Base-by-base conservation (phyloP, 2,113 vertebrate genomes). In the Podarcis muralis region DNA sequence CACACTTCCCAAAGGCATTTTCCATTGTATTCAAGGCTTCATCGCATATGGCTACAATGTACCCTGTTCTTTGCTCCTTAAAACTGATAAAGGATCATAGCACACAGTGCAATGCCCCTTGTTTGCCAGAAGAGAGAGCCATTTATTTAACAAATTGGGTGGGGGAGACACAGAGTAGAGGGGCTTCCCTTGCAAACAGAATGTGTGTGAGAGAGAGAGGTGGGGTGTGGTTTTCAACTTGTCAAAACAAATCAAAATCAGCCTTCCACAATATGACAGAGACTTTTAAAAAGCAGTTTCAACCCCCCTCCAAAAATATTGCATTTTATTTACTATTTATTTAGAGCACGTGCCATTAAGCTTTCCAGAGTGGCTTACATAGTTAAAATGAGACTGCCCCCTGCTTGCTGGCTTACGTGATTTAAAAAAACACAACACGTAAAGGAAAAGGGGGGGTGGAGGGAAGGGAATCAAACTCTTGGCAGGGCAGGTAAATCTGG, bases 71-170 rank as follows among this genome's bases (percentile, higher is more conserved):
- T 81, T 72, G 37, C 15, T 40, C 57, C 35, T 43, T 66, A 78
- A 86, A 86, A 66, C 6, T 30, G 66, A 35, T 22, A 16, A 80
- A 66, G 30, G 43, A n/a, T 15, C 40, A 62, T 15, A n/a, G 32
- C 37, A 0, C 25, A 0, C 27, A 27, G 27, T 93, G 93, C 92
- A 95, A 1, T 84, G 27, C 16, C 75, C 30, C 83, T 77, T 57
- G 79, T 76, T 37, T 82, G 89, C 93, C 94, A 91, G 94, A 90
- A 95, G 95, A 93, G 93, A 90, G 95, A 95, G 93, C 93, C 92
- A 93, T 90, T 32, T 80, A 0, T 90, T 88, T 93, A 89, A 87
- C 66, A 27, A 35, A 69, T 23, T 43, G 12, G 4, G 27, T 84
- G 65, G n/a, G 86, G 88, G n/a, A 23, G 43, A 66, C 30, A 4